Evolutionary conservation across 2,888 invertebrate species (phyloP).

Genomic region (Griposia aprilina): DNA sequence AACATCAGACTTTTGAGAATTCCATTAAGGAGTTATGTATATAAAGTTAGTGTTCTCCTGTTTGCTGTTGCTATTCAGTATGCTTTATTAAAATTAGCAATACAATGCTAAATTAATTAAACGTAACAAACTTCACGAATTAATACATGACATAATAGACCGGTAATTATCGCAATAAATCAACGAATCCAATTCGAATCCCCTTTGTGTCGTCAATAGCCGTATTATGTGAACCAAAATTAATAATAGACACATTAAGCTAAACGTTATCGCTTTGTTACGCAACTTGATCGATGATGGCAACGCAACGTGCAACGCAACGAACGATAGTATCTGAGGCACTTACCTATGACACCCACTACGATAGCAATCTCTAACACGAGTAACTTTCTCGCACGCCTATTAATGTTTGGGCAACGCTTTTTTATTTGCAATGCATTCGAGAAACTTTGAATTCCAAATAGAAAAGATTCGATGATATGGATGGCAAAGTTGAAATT

Average conservation of each 20-base stretch:
- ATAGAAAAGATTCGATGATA: conserved; percentile 30
- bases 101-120: conserved; percentile 20
- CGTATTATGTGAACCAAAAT: conserved; percentile 60
- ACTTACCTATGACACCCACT: conserved; percentile 81
- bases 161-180: conserved; percentile 46
- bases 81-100: background rate
- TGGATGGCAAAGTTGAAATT: conserved; percentile 8
- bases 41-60: background rate
- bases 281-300: conserved; percentile 72
- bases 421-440: conserved; percentile 58
- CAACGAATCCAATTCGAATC: conserved; percentile 26
- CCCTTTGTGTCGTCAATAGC: conserved; percentile 41
- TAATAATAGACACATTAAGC: conserved; percentile 70
- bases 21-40: background rate
- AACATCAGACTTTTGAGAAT: background rate
- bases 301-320: conserved; percentile 56
- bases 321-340: conserved; percentile 61
- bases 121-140: conserved; percentile 21
- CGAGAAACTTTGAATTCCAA: conserved; percentile 47
- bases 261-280: conserved; percentile 69
- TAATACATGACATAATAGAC: conserved; percentile 37
- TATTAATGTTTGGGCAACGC: conserved; percentile 63
- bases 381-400: conserved; percentile 80
- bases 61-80: background rate
- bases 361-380: conserved; percentile 73